Conservation (phyloP, 1,140 invertebrate species). For the Trichoplusia ni region DNA sequence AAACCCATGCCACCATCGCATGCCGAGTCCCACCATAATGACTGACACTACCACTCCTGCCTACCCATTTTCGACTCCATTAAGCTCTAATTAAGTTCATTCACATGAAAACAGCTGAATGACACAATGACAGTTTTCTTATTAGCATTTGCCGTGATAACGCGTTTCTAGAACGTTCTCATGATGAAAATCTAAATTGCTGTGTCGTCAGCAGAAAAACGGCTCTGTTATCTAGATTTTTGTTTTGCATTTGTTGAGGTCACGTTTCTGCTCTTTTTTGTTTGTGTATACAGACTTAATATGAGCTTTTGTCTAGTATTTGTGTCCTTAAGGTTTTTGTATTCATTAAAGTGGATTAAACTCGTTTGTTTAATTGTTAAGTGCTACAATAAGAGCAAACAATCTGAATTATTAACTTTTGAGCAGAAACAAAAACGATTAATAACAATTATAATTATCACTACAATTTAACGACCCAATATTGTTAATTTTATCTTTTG, state of each 20-base stretch:
- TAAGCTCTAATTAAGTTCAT: slow-evolving; percentile 24
- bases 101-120: slow-evolving; percentile 19
- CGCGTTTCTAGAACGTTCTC: slow-evolving; percentile 12
- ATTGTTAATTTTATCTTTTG: no score
- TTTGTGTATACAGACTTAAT: no score
- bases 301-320: no score
- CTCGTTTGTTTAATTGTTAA: no score
- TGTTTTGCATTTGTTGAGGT: not conserved
- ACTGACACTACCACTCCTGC: slow-evolving; percentile 6
- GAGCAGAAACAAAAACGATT: no score
- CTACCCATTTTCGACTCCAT: slow-evolving; percentile 6
- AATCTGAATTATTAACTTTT: no score
- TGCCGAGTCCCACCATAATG: slow-evolving; percentile 6
- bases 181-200: slow-evolving; percentile 22
- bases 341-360: no score
- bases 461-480: no score
- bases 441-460: no score
- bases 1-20: not conserved
- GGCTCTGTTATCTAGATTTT: slow-evolving; percentile 5
- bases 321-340: no score
- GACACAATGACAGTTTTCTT: slow-evolving; percentile 23
- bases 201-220: slow-evolving; percentile 19
- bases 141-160: slow-evolving; percentile 20
- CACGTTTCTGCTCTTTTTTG: not conserved
- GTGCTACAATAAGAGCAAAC: no score